A percentile compares a stretch with the other conserved stretches of the same genome.
These are phyloP conservation scores for Hyles vespertilio DNA, from an alignment of 1,140 invertebrate genomes.

Conservation along the genomic window DNA sequence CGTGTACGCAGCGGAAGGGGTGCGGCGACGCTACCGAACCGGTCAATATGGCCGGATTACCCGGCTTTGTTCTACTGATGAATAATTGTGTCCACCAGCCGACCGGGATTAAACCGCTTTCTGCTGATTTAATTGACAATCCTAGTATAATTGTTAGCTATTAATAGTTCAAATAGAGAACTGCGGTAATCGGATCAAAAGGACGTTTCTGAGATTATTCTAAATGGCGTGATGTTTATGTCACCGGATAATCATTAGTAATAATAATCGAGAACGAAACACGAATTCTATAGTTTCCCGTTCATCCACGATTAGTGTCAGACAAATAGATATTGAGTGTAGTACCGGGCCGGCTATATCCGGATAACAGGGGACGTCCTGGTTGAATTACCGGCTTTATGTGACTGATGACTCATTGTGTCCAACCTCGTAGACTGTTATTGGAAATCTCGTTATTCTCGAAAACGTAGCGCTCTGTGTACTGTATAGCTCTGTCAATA, in stretches of 20 bases:
- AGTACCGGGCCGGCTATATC: constrained; percentile 11
- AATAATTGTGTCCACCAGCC: constrained; percentile 64
- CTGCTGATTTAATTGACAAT: constrained; percentile 66
- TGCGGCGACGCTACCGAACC: constrained; percentile 33
- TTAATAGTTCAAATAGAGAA: constrained; percentile 46
- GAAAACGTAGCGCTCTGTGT: no score
- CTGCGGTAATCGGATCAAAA: constrained; percentile 34
- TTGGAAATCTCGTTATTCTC: constrained; percentile 14
- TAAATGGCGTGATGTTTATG: no score
- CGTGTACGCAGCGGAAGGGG: constrained; percentile 25
- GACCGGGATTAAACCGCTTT: constrained; percentile 49
- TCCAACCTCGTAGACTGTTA: constrained; percentile 17
- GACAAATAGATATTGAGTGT: constrained; percentile 11
- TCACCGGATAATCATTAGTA: not conserved
- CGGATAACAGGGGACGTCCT: constrained; percentile 22
- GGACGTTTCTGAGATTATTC: not conserved
- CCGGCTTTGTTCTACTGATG: constrained; percentile 58
- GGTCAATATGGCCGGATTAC: constrained; percentile 65
- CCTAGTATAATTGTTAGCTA: constrained; percentile 52
- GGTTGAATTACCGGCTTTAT: constrained; percentile 28
- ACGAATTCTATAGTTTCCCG: not conserved
- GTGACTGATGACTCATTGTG: constrained; percentile 27
- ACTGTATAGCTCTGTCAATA: no score
- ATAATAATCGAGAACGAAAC: no score
- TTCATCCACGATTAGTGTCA: constrained; percentile 16